Conservation (phyloP, 2,797 vertebrate species). For the Echiichthys vipera region DNA sequence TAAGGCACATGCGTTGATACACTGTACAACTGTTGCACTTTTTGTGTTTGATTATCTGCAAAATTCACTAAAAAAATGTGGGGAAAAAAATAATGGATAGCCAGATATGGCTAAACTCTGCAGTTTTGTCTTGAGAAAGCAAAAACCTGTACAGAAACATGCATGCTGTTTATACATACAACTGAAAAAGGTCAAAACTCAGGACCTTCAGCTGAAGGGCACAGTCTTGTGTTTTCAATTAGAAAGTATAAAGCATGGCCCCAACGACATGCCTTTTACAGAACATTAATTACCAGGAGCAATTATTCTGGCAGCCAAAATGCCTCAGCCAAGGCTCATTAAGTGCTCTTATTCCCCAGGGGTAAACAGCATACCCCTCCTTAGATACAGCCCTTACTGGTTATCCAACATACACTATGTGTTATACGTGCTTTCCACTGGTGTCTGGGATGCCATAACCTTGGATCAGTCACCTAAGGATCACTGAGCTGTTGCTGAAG, state of each 20-base stretch:
- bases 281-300: constrained; percentile 76
- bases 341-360: constrained; percentile 64
- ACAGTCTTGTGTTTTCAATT: constrained; percentile 81
- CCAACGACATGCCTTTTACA: constrained; percentile 63
- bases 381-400: constrained; percentile 33
- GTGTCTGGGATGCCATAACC: constrained; percentile 5
- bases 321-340: constrained; percentile 66
- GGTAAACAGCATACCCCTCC: constrained; percentile 46
- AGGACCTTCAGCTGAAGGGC: constrained; percentile 55
- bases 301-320: constrained; percentile 71
- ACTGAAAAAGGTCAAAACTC: constrained; percentile 11
- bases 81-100: too few relatives aligned
- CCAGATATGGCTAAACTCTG: constrained; percentile 18
- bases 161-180: background rate
- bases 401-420: constrained; percentile 1
- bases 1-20: too few relatives aligned
- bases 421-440: background rate
- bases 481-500: background rate
- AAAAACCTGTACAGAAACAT: constrained; percentile 25
- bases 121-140: constrained; percentile 33
- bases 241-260: constrained; percentile 59
- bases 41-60: too few relatives aligned
- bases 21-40: too few relatives aligned
- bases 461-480: constrained; percentile 23
- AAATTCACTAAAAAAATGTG: too few relatives aligned